Evolutionary conservation across 2,888 invertebrate species (phyloP), one percentile per base, ranked within the genome.

Genomic region (Ectobius pallidus): DNA sequence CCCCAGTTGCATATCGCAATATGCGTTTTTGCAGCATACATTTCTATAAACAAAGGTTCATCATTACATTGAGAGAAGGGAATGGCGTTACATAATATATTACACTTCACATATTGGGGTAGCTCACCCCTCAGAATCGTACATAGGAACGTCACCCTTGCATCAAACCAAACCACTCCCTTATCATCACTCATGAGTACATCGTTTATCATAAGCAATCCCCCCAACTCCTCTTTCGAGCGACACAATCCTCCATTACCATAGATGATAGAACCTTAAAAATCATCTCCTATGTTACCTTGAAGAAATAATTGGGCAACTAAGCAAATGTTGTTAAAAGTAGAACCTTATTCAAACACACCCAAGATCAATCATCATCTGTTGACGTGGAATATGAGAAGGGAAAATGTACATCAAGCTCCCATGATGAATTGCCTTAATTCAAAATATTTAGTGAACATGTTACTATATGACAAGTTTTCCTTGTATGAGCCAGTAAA

Each of bases 341-440:
- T 27, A 27, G 55, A 27, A 55, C 14, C 14, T 27, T 55, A 27
- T 55, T 27, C 55, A 55, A 55, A 55, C 55, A 55, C n/a, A 16
- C n/a, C 22, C 27, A 42, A 65, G 42, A 42, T 42, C 42, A 42
- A 65, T 42, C 42, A 42, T 42, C 11, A 16, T n/a, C 20, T 25
- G 44, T 22, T 62, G 65, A 65, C 65, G 44, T 65, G 65, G 22
- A 65, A 65, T 65, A 44, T 16, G 44, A 65, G 65, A 65, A 27
- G 4, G 6, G 34, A 14, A 44, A 14, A 22, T 14, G 20, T 44
- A 44, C 65, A 44, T 44, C 42, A 65, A 27, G n/a, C 32, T 4
- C 9, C 63, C 25, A 65, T 65, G 65, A 65, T 65, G 44, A 65
- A 65, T 65, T 65, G 25, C 44, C 65, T 65, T 44, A 42, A 42